phyloP scores from a whole-genome alignment of 2,888 invertebrate species.

The Mycogona germanica region DNA sequence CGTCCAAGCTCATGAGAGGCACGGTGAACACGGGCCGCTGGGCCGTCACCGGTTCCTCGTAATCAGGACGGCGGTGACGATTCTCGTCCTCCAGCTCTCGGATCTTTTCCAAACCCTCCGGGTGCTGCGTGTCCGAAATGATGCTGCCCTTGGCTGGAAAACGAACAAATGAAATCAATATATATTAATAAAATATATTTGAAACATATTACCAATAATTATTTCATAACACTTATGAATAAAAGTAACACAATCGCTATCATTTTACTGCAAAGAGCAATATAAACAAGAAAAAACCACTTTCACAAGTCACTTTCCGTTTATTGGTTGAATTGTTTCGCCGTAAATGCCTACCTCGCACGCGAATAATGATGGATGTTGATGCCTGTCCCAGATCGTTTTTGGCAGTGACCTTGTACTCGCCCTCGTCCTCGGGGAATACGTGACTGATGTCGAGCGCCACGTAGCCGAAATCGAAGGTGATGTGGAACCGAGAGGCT shows the following conservation, averaged over 20 bases:
- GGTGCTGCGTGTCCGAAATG: slow-evolving; percentile 79
- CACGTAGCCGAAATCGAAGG: slow-evolving; percentile 96
- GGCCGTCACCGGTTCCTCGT: slow-evolving; percentile 64
- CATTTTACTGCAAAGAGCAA: no score
- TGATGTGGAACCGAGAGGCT: slow-evolving; percentile 73
- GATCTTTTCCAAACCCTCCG: slow-evolving; percentile 89
- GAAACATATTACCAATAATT: no score
- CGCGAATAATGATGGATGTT: slow-evolving; percentile 66
- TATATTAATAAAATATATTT: no score
- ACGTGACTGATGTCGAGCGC: slow-evolving; percentile 88
- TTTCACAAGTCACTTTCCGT: background rate
- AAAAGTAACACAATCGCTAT: no score
- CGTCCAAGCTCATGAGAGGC: slow-evolving; percentile 80
- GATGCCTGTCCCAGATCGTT: slow-evolving; percentile 84
- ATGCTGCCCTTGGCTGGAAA: slow-evolving; percentile 47
- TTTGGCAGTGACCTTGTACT: slow-evolving; percentile 83
- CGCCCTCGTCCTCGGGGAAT: slow-evolving; percentile 90
- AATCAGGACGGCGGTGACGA: slow-evolving; percentile 49
- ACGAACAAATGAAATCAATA: no score
- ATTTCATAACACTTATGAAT: no score
- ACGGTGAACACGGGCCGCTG: slow-evolving; percentile 92
- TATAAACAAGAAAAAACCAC: background rate
- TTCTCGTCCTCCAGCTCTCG: slow-evolving; percentile 62
- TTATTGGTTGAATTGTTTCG: background rate
- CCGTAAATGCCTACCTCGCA: slow-evolving; percentile 45